These are phyloP conservation scores for Hepsetus odoe DNA, from an alignment of 2,113 vertebrate genomes.

Conservation along the genomic window DNA sequence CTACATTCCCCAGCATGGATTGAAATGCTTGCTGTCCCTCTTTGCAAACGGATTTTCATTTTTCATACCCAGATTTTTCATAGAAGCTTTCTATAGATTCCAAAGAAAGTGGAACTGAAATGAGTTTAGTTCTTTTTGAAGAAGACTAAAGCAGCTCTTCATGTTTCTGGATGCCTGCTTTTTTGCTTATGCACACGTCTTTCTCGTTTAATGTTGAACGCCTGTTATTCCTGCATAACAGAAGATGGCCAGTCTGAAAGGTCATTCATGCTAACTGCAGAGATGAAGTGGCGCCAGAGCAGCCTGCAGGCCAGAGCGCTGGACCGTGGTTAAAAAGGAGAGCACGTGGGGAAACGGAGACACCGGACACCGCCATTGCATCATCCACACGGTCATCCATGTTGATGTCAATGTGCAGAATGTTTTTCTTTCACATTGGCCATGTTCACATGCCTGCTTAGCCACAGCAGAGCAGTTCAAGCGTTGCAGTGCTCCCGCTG, in stretches of 20 bases:
- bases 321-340: conserved; percentile 18
- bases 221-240: neutral
- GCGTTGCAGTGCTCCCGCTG: neutral
- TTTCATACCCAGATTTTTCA: too few relatives aligned
- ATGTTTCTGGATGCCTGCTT: neutral
- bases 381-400: conserved; percentile 15
- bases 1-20: neutral
- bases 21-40: neutral
- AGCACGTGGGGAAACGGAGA: neutral
- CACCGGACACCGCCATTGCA: neutral
- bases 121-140: neutral
- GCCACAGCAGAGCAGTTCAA: conserved; percentile 16
- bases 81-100: too few relatives aligned
- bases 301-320: conserved; percentile 7
- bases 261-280: neutral
- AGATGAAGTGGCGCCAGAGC: neutral
- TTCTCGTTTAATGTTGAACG: conserved; percentile 15
- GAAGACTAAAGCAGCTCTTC: neutral
- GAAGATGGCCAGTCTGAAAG: neutral
- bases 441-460: conserved; percentile 3
- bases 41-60: neutral
- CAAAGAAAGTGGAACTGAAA: too few relatives aligned
- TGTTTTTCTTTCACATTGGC: conserved; percentile 26
- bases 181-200: neutral
- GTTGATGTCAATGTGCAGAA: conserved; percentile 11